Evolutionary conservation across 2,888 invertebrate species (phyloP), one percentile per base, ranked within the genome.

Genomic region (Synanthedon tipuliformis): DNA sequence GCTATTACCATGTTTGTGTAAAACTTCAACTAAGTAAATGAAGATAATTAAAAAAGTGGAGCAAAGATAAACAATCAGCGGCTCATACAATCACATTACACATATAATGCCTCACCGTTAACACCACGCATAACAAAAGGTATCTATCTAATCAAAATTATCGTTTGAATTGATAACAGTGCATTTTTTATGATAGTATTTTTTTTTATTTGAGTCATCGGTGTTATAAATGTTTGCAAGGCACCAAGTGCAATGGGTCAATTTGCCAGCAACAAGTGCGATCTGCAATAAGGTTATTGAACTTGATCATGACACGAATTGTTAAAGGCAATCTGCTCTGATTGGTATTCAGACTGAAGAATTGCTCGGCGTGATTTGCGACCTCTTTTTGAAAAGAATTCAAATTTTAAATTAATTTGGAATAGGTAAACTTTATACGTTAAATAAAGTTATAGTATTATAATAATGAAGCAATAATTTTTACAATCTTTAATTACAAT

Each of bases 261-360:
- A 75, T 74, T 74, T 71, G 66, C 73, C 69, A 34, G 34, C 34
- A 70, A 66, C 71, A 64, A 58, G 56, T 68, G 59, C 59, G 61
- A 62, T 63, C 61, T 65, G 61, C 61, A 63, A 34, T 59, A 60
- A 65, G 78, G 75, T 74, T 67, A 73, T 61, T 72, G 76, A 78
- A 76, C 80, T 76, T 75, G 71, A 68, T 69, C 72, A 69, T 74
- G 70, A 70, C 68, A 70, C 65, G 68, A 73, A 70, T 65, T 69
- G 69, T 65, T 62, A 63, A 23, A 71, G 68, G 64, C 64, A 63
- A 71, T 71, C 73, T 70, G 68, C 69, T 75, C 71, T 76, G 78
- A 79, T 81, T 80, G 77, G 75, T 75, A 76, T 77, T 76, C 75
- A 48, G n/a, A 49, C 18, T 18, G 8, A 12, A 16, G 49, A 48